Evolutionary conservation across 2,113 vertebrate genomes (phyloP).

Genomic region (Potamarius usumacintae): DNA sequence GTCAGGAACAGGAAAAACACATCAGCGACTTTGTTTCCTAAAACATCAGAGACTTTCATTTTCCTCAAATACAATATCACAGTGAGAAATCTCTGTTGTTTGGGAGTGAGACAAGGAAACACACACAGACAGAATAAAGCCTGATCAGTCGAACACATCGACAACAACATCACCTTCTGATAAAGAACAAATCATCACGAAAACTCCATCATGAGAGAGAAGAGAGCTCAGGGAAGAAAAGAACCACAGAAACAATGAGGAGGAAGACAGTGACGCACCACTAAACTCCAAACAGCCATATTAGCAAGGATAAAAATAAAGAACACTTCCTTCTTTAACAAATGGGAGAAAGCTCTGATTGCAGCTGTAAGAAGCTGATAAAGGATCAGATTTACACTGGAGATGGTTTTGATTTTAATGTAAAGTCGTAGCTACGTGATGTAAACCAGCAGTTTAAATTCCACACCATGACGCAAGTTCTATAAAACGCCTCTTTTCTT

Average conservation of each 20-base stretch:
- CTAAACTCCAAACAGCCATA: not conserved
- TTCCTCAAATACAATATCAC: not conserved
- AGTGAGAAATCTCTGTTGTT: not conserved
- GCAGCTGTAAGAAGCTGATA: not conserved
- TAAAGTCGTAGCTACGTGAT: too few relatives aligned
- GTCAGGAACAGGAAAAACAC: not conserved
- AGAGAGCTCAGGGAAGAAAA: not conserved
- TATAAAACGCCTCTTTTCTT: too few relatives aligned
- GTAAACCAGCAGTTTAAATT: too few relatives aligned
- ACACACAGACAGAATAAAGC: not conserved
- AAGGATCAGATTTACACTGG: not conserved
- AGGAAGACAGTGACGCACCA: not conserved
- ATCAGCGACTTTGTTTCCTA: not conserved
- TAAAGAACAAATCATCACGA: not conserved
- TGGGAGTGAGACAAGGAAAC: not conserved
- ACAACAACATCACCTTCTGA: not conserved
- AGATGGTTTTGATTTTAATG: not conserved
- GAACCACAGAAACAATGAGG: not conserved
- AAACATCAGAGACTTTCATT: not conserved
- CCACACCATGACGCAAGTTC: too few relatives aligned
- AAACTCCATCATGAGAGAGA: not conserved
- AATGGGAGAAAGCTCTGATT: not conserved
- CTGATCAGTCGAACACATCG: not conserved
- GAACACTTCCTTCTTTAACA: not conserved
- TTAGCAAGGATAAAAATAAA: not conserved